phyloP scores from a whole-genome alignment of 2,888 invertebrate genomes.

The Aethes cnicana region DNA sequence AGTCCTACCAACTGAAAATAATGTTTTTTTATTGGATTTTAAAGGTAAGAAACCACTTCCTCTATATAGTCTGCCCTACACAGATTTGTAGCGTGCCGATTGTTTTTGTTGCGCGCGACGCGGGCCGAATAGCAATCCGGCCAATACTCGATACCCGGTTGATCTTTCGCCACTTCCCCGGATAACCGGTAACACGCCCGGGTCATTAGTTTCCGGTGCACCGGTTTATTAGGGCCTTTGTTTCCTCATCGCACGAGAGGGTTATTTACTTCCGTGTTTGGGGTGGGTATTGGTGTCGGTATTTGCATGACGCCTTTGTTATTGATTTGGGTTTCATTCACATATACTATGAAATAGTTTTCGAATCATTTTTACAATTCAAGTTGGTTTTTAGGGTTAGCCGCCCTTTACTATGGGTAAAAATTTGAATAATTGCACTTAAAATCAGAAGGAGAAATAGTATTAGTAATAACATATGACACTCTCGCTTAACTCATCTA shows the following conservation, averaged over 20 bases:
- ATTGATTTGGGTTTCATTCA: no score
- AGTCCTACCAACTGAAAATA: neutral
- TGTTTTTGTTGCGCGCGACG: conserved; percentile 52
- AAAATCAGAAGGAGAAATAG: no score
- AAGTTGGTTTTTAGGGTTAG: no score
- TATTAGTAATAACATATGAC: no score
- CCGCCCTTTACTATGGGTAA: no score
- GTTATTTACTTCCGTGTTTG: conserved; percentile 1
- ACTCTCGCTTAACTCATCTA: no score
- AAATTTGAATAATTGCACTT: no score
- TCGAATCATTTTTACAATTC: no score
- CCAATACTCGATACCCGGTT: conserved; percentile 24
- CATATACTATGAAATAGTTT: no score
- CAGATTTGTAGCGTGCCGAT: conserved; percentile 76
- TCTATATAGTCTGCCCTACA: conserved; percentile 42
- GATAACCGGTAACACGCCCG: conserved; percentile 10
- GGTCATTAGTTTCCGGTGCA: conserved; percentile 13
- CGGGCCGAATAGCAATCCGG: conserved; percentile 26
- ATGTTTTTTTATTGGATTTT: neutral
- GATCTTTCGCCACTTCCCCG: conserved; percentile 13
- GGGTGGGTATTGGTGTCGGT: neutral
- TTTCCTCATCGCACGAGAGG: conserved; percentile 5
- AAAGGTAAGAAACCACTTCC: neutral
- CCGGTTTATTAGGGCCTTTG: conserved; percentile 10
- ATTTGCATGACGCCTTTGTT: no score